Evolutionary conservation across 1,140 invertebrate species (phyloP).

Genomic region (Anastrepha ludens): DNA sequence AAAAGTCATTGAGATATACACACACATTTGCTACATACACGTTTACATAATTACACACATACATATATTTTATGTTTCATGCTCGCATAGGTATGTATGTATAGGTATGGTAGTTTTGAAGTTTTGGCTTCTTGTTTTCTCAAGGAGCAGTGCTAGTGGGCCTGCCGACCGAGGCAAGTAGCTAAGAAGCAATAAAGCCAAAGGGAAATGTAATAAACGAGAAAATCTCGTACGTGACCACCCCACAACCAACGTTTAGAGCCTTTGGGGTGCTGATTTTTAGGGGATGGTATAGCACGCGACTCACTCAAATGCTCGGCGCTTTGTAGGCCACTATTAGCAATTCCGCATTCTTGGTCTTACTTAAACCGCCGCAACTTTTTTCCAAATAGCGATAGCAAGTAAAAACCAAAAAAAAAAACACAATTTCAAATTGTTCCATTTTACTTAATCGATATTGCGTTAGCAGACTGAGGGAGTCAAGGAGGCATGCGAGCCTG

Average conservation of each 20-base stretch:
- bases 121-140: slow-evolving; percentile 1
- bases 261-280: slow-evolving; percentile 22
- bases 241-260: slow-evolving; percentile 65
- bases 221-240: slow-evolving; percentile 74
- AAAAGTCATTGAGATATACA: no score
- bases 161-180: background rate
- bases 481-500: background rate
- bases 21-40: no score
- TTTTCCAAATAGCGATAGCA: background rate
- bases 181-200: slow-evolving; percentile 71
- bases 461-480: background rate
- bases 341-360: background rate
- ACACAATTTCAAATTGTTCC: slow-evolving; percentile 19
- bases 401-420: background rate
- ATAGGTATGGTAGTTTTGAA: background rate
- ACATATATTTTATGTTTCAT: background rate
- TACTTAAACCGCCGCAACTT: background rate
- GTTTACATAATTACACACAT: background rate
- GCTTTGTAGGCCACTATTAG: background rate
- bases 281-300: background rate
- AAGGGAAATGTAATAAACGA: slow-evolving; percentile 75
- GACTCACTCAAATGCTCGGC: background rate
- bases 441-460: slow-evolving; percentile 57
- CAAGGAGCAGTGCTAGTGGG: background rate
- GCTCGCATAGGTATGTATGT: background rate